Base-by-base conservation (phyloP, 2,888 invertebrate genomes). In the Parnassius mnemosyne region DNA sequence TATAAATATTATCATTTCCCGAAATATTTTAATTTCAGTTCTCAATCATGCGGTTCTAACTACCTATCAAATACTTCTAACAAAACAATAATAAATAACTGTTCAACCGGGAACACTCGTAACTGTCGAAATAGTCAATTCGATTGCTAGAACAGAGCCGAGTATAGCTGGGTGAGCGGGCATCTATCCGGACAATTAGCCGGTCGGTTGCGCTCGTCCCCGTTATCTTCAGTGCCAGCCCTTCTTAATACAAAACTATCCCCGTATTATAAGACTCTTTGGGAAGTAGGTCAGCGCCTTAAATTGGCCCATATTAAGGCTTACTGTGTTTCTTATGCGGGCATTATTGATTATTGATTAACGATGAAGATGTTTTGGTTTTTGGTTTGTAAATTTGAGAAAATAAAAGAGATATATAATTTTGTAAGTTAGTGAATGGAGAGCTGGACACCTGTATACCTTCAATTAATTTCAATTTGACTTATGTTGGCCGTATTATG, bases 131-230 rank as follows among this genome's bases (percentile, higher is more conserved):
- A 57, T 57, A 47, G 61, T 41, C 53, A 34, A 50, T 58, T 49
- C 34, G 50, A 62, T 57, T 58, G 62, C 62, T 43, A 50, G 60
- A 57, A 47, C 10, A 12, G 47, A 46, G 50, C 20, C 49, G 61
- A 46, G 43, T 20, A 57, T 67, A 57, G 65, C 69, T 72, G 71
- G 69, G 70, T 69, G 66, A 66, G 65, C 55, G 69, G 71, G 70
- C 78, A 80, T 81, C 82, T 80, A 79, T 81, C 83, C 77, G 77
- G 74, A 82, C 87, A 85, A 87, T 88, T 87, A 87, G 77, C 72
- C 81, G 82, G 72, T 73, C 73, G 79, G 76, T 78, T 81, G 79
- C 80, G 69, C 70, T 61, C 75, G 66, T 67, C 64, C 57, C 61
- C 75, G 80, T 87, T 89, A 88, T 88, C 89, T 83, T 69, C 68